Evolutionary conservation across 53 echinoderm and acorn worm species (phyloP), one percentile per base, ranked within the genome.

Genomic region (Henricia sp.): DNA sequence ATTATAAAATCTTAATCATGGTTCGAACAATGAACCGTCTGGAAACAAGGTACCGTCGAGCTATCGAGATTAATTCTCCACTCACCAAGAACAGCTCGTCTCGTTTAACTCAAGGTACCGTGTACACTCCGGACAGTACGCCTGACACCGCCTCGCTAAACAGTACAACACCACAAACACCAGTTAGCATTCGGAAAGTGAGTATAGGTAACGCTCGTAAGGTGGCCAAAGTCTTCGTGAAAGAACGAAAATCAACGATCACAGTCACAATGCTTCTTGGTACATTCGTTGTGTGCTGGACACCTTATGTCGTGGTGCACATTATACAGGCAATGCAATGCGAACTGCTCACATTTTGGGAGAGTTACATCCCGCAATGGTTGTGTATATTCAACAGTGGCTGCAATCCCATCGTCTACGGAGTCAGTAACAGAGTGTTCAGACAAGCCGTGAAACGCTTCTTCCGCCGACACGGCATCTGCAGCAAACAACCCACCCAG

Each of bases 381-480:
- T 40, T 58, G 37, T 86, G 86, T 41, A 86, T 75, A 66, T 86
- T 86, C 11, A 86, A 86, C 75, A 86, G 86, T 35, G 86, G 35
- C n/a, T 86, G 86, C 67, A 86, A 86, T 50, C 86, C 86, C 4
- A 37, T 86, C 24, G 67, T 86, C 3, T 86, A 86, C 67, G 86
- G 86, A 16, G 42, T 57, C 37, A 73, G 73, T 4, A 85, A 85
- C 65, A 10, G 2, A 35, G 63, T 36, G 6, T 85, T 72, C 32
- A 36, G 85, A 32, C 55, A 48, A 1, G 85, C 42, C 13, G 85
- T 85, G 14, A 50, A 30, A 33, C 29, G 68, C 5, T 46, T 85
- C 52, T 44, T 85, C 10, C 51, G 85, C 37, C 60, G 78, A 2
- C 46, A 29, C 33, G 78, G 78, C 19, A n/a, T 78, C 2, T 43